Evolutionary conservation across 2,113 vertebrate genomes (phyloP), one percentile per base, ranked within the genome.

Genomic region (Eurypyga helias): DNA sequence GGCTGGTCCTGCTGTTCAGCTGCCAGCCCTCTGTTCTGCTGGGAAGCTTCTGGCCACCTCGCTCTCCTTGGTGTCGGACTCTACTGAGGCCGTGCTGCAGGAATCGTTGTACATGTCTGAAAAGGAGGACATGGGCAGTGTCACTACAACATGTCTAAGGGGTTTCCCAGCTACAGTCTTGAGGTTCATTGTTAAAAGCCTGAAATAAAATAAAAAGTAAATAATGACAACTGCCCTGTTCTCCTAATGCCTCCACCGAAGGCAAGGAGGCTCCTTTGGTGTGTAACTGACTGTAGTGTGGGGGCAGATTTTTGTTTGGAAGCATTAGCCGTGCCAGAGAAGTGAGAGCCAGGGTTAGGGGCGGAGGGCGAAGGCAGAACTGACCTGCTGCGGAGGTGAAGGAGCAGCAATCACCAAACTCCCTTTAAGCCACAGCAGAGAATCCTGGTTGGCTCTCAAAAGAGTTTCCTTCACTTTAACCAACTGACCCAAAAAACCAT

Each of bases 51-150:
- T 97, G 89, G 97, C 96, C 31, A 94, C 92, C 49, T 97, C 96
- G 7, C 94, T 97, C 65, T 98, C 97, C 78, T 98, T 98, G 31
- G 98, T 98, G 34, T 98, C 98, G 9, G 97, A 98, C 75, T 98
- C 97, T 17, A 98, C 98, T 25, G 98, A 97, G 11, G 98, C 97
- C 19, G 97, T 98, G 51, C 98, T 98, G 95, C 98, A 98, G 93
- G 98, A 97, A 69, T 98, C 98, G 54, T 98, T 98, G 98, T 98
- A 99, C 62, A 91, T 97, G 97, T 99, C 98, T 99, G 98, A 51
- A 98, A 93, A 95, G 46, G 94, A 96, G 95, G 52, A 61, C 95
- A 93, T 38, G 34, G 77, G 11, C 38, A 61, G 80, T 61, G 79
- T 89, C 91, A 95, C 73, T 83, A 83, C n/a, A 81, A 31, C 28